Conservation (phyloP, 2,113 vertebrate species). For the Ceuthmochares aereus region DNA sequence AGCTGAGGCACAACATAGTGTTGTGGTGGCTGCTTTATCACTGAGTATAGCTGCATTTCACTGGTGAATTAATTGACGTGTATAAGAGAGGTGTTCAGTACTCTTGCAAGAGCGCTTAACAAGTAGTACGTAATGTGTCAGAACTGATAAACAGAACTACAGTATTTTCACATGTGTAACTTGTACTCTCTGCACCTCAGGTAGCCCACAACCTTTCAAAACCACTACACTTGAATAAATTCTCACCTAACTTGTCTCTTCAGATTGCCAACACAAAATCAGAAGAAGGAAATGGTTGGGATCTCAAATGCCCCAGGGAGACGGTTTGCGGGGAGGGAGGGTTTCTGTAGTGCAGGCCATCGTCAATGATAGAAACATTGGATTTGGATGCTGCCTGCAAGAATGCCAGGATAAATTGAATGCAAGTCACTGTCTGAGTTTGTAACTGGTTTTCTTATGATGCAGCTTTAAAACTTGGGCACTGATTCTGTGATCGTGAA, state of each 20-base stretch:
- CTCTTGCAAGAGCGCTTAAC: background rate
- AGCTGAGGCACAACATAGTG: background rate
- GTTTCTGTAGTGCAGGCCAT: background rate
- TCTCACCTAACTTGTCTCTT: background rate
- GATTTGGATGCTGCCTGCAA: background rate
- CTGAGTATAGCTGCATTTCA: background rate
- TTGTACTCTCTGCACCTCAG: background rate
- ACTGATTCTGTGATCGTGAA: background rate
- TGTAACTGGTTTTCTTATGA: background rate
- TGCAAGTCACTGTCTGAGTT: background rate
- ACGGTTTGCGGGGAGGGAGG: background rate
- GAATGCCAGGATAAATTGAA: background rate
- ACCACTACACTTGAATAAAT: background rate
- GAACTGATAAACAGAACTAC: background rate
- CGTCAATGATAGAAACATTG: background rate
- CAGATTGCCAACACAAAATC: background rate
- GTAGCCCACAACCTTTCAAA: slow-evolving; percentile 1
- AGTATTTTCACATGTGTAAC: background rate
- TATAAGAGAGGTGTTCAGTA: background rate
- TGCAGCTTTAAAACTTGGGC: background rate
- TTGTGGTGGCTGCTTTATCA: background rate
- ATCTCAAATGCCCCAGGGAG: rapidly evolving
- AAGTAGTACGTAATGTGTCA: background rate
- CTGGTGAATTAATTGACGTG: background rate
- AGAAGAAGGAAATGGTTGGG: background rate